Base-by-base conservation (phyloP, 2,113 vertebrate genomes). In the Erpornis zantholeuca region DNA sequence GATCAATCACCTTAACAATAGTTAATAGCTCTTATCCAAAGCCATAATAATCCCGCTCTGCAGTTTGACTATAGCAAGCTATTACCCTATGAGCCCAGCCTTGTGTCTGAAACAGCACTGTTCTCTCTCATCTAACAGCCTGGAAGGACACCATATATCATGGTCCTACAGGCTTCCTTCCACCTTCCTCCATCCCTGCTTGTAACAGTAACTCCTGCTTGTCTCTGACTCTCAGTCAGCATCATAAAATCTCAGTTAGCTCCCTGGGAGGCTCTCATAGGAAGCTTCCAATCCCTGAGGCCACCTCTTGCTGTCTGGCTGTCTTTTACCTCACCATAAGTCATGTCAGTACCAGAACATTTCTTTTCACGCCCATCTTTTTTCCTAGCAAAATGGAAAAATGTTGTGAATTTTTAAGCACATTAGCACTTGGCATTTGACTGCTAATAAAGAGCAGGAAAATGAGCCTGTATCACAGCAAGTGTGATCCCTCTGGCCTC, bases 1-100 rank as follows among this genome's bases (percentile, higher is more conserved):
- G 57, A 97, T 97, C 96, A 97, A 96, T 97, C 96, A 96, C 91
- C 83, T 94, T 96, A 97, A 97, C 96, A 97, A 96, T 97, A 96
- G 93, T 90, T 97, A 97, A 97, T 96, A 94, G 92, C 91, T 93
- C 95, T 94, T 96, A 92, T 79, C 96, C 77, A 72, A 91, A 65
- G 88, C 76, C 87, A 90, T 94, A 89, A 95, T 82, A 82, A 94
- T 92, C 49, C 95, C 56, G 23, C 52, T 72, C 75, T 86, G 65
- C 76, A 83, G 75, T 96, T 90, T 96, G 83, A 97, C 94, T 97
- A 49, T 44, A 82, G 88, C 76, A 82, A 87, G 92, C 4, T 61
- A 95, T 97, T 94, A 91, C 82, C 85, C 84, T 97, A 88, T 95
- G 96, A 96, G 68, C 82, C 59, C 92, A 94, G 90, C 68, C 93